These are phyloP conservation scores for Dryobates pubescens DNA, from an alignment of 2,797 vertebrate genomes.

Conservation along the genomic window DNA sequence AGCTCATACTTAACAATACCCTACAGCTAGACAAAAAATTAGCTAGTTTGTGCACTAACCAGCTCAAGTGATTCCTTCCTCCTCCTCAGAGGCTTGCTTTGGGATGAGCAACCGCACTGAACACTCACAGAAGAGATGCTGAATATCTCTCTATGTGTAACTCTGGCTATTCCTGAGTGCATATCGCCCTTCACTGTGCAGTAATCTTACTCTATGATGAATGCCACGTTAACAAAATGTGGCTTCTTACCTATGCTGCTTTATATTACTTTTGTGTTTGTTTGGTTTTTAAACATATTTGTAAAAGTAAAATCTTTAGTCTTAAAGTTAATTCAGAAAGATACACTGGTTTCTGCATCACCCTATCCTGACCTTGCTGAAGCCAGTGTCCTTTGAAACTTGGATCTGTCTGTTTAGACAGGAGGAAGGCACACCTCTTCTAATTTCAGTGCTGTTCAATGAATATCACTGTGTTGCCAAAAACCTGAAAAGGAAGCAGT, in stretches of 20 bases:
- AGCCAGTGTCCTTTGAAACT: background rate
- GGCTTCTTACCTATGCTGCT: background rate
- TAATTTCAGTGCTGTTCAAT: background rate
- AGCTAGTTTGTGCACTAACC: background rate
- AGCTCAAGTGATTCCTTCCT: background rate
- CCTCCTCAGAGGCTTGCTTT: background rate
- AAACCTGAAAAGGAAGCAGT: background rate
- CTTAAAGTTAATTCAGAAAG: background rate
- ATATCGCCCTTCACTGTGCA: background rate
- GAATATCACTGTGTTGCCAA: background rate
- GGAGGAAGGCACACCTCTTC: background rate
- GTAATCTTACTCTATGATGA: background rate
- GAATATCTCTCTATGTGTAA: background rate
- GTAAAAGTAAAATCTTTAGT: background rate
- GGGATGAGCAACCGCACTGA: background rate
- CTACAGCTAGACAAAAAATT: conserved; percentile 2
- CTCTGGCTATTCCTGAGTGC: background rate
- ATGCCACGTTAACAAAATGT: background rate
- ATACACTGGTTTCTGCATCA: background rate
- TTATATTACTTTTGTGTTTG: background rate
- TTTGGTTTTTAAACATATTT: background rate
- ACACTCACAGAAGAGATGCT: background rate
- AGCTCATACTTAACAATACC: background rate
- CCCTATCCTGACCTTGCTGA: background rate
- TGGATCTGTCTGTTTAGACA: background rate